phyloP scores from a whole-genome alignment of 2,888 invertebrate genomes.

The Balanococcus diminutus region DNA sequence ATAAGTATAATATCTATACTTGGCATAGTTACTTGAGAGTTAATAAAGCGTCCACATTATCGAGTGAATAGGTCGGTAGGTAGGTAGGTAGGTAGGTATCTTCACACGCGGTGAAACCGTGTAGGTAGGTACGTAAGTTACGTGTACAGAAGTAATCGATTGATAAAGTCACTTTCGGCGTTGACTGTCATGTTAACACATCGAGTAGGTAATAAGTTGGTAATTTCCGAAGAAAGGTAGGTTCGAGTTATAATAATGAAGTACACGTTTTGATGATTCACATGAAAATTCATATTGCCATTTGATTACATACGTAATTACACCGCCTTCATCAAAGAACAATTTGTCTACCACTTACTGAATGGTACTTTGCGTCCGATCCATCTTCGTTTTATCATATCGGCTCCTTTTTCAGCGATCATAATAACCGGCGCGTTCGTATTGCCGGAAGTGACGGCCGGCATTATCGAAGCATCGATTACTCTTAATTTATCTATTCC shows the following conservation, averaged over 20 bases:
- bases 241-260: background rate
- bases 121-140: background rate
- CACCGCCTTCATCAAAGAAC: background rate
- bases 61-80: background rate
- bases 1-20: too few relatives aligned
- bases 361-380: slow-evolving; percentile 59
- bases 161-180: background rate
- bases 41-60: background rate
- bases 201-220: slow-evolving; percentile 11
- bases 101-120: background rate
- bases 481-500: slow-evolving; percentile 65
- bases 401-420: slow-evolving; percentile 68
- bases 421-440: slow-evolving; percentile 68
- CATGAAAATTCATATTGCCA: slow-evolving; percentile 23
- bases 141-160: background rate
- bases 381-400: slow-evolving; percentile 65
- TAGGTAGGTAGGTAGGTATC: background rate
- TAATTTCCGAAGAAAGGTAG: slow-evolving; percentile 16
- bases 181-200: background rate
- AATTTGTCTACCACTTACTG: slow-evolving; percentile 58
- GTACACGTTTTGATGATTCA: background rate
- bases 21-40: background rate
- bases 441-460: slow-evolving; percentile 66
- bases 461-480: slow-evolving; percentile 68
- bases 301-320: slow-evolving; percentile 25